Conservation (phyloP, 2,888 invertebrate genomes). For the Anagyrus pseudococci region DNA sequence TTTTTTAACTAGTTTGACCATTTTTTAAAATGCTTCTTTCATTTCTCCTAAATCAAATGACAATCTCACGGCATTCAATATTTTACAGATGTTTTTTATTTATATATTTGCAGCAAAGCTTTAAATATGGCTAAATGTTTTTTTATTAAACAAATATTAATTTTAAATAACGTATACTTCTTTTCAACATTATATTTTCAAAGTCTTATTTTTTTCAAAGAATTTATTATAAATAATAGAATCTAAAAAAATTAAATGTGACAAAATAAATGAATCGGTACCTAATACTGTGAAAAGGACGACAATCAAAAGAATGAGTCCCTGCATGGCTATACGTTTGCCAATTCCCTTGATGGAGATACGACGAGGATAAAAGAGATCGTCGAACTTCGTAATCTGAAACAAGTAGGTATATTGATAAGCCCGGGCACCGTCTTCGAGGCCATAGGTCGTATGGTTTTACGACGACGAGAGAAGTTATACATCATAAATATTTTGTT, state of each 20-base stretch:
- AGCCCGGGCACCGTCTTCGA: slow-evolving; percentile 5
- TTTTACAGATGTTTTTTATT: no score
- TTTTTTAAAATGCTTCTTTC: no score
- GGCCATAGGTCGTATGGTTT: slow-evolving; percentile 25
- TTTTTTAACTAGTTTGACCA: no score
- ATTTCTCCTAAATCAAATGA: no score
- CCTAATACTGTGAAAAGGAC: slow-evolving; percentile 47
- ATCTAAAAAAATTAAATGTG: not conserved
- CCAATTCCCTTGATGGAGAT: slow-evolving; percentile 23
- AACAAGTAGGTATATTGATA: slow-evolving; percentile 33
- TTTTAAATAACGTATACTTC: no score
- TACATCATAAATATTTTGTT: not conserved
- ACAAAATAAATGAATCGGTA: no score
- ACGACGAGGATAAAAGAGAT: slow-evolving; percentile 24
- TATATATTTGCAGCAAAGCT: no score
- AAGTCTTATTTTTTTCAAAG: not conserved
- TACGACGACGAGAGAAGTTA: not conserved
- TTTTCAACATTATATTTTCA: no score
- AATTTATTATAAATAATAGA: slow-evolving; percentile 4
- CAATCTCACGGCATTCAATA: no score
- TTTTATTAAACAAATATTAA: not conserved
- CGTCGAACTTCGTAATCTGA: slow-evolving; percentile 38
- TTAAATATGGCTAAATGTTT: no score
- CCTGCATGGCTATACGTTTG: slow-evolving; percentile 23
- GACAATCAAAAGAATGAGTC: slow-evolving; percentile 23